A percentile compares a stretch with the other conserved stretches of the same genome.
Conservation (phyloP, 2,113 vertebrate genomes). For the Nasalis larvatus region DNA sequence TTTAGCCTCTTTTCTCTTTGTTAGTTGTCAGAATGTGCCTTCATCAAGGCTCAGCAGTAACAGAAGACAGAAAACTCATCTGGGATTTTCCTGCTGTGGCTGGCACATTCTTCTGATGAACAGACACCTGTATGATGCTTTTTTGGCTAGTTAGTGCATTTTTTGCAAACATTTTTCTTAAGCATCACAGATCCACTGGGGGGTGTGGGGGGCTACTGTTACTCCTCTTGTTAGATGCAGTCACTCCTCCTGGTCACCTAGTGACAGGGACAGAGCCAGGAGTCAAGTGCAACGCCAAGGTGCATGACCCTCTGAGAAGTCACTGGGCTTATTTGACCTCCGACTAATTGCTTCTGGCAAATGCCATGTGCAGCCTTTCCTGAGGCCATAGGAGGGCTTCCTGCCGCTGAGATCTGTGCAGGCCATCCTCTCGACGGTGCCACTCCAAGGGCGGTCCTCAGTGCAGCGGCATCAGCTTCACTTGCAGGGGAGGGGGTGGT, state of each 20-base stretch:
- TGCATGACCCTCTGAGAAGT: not conserved
- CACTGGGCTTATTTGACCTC: not conserved
- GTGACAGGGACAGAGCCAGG: not conserved
- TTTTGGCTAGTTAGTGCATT: not conserved
- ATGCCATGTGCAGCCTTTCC: not conserved
- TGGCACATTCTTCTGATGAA: not conserved
- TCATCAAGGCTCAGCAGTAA: not conserved
- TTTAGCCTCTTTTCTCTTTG: not conserved
- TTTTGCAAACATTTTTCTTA: not conserved
- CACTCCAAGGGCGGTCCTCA: not conserved
- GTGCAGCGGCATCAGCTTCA: not conserved
- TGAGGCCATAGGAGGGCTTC: not conserved
- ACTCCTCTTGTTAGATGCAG: not conserved
- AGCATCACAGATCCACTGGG: not conserved
- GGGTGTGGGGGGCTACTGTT: not conserved
- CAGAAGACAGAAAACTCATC: not conserved
- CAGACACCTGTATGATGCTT: not conserved
- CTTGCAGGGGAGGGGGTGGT: no score
- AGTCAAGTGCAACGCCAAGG: no score
- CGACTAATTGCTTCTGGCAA: not conserved
- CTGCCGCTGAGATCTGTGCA: not conserved
- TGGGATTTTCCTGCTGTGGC: not conserved
- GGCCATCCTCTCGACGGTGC: fast-evolving
- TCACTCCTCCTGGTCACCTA: not conserved
- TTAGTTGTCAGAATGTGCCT: not conserved